Evolutionary conservation across 2,113 vertebrate species (phyloP), one percentile per base, ranked within the genome.

Genomic region (Passer montanus): DNA sequence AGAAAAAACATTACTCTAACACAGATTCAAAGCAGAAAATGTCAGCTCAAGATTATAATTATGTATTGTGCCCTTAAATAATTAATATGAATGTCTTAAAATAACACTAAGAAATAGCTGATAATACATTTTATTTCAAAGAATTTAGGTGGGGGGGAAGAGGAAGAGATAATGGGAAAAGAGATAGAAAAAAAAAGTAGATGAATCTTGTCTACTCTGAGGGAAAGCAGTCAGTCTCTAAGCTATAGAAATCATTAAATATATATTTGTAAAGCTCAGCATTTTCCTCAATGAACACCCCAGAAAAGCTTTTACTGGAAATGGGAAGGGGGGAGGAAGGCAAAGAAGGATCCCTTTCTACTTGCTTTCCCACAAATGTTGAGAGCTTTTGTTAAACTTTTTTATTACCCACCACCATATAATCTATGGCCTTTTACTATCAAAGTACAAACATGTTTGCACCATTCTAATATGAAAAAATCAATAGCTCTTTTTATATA

Each of bases 281-380:
- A 33, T 89, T 81, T 80, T 55, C 23, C 10, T 79, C 27, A 50
- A 47, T 10, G 10, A 76, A 59, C 20, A 69, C 15, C 66, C 7
- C 17, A 66, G 17, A 62, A 89, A 50, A 91, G 15, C 9, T 76
- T 86, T 64, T 47, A 68, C 24, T 83, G 30, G 15, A 66, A 80
- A 85, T 2, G 0, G 16, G 35, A 2, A 2, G 15, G 5, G 1
- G 11, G 20, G 12, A 9, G 5, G 4, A 8, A 27, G 19, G 18
- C 20, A 53, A 66, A 53, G 26, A 41, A 41, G 14, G 41, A 41
- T 41, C 89, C 41, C 14, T 88, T 88, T 72, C 26, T 72, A 73
- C 31, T 70, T 27, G 11, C 13, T 86, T 80, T 81, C 50, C 64
- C 11, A 84, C 13, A 87, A 78, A 49, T 39, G 10, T 15, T 31